Conservation (phyloP, 1,140 invertebrate genomes). For the Bombus confusus region DNA sequence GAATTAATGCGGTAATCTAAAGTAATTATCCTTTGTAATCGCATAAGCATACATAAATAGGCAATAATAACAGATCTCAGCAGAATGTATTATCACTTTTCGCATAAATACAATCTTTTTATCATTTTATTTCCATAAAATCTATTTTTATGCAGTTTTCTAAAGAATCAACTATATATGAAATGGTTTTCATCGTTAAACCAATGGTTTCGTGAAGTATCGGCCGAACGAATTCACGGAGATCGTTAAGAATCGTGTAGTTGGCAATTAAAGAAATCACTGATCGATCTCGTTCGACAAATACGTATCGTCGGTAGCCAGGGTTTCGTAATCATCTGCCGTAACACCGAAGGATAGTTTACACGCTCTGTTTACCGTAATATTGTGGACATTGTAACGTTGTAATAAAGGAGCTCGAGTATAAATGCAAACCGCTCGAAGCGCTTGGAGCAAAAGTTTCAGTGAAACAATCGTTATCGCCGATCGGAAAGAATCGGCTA, state of each 20-base stretch:
- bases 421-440: background rate
- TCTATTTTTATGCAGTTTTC: background rate
- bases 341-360: conserved; percentile 39
- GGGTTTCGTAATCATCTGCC: conserved; percentile 23
- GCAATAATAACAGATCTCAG: no score
- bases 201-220: background rate
- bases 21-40: no score
- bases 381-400: background rate
- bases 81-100: background rate
- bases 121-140: background rate
- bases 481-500: no score
- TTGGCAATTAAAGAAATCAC: conserved; percentile 23
- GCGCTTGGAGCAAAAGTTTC: background rate
- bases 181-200: background rate
- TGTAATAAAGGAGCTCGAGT: background rate
- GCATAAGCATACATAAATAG: no score
- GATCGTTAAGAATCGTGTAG: background rate
- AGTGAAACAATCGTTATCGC: background rate
- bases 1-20: no score
- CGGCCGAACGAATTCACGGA: background rate
- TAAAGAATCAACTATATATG: background rate
- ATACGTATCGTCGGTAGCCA: conserved; percentile 25
- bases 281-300: conserved; percentile 43
- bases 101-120: background rate
- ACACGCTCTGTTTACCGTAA: conserved; percentile 25